phyloP scores from a whole-genome alignment of 2,113 vertebrate genomes.

The Oxygymnocypris stewartii region DNA sequence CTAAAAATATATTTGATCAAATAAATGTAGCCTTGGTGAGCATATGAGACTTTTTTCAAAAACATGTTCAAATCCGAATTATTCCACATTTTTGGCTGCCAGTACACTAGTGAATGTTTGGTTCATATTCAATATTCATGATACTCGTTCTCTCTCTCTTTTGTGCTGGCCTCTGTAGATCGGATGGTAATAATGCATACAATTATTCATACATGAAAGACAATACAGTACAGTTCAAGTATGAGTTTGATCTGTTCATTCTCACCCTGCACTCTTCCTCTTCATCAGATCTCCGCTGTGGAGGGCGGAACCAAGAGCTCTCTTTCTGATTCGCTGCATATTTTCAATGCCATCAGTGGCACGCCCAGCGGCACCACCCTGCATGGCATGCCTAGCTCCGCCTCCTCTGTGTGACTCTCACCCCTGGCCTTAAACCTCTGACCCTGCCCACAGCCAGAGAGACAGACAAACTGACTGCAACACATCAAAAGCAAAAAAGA shows the following conservation, averaged over 20 bases:
- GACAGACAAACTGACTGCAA: background rate
- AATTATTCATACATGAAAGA: background rate
- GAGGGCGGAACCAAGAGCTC: slow-evolving; percentile 81
- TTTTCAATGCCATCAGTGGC: slow-evolving; percentile 96
- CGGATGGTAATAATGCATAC: slow-evolving; percentile 80
- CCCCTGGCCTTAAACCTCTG: slow-evolving; percentile 27
- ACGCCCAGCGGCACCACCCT: slow-evolving; percentile 84
- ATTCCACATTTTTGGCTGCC: background rate
- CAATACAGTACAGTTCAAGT: background rate
- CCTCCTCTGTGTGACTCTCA: slow-evolving; percentile 78
- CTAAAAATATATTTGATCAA: no score
- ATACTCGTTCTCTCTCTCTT: slow-evolving; percentile 53
- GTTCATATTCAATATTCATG: slow-evolving; percentile 25
- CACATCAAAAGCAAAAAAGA: background rate
- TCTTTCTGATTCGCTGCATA: slow-evolving; percentile 88
- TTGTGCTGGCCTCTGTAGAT: slow-evolving; percentile 83
- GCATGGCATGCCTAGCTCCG: slow-evolving; percentile 82
- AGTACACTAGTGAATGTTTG: background rate
- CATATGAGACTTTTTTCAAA: no score
- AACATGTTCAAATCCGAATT: no score
- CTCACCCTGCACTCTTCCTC: background rate
- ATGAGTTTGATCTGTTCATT: background rate
- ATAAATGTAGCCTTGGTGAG: no score
- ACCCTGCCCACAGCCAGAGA: background rate
- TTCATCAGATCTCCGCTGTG: slow-evolving; percentile 80